Base-by-base conservation (phyloP, 1,140 invertebrate genomes). In the Aphidius ervi region DNA sequence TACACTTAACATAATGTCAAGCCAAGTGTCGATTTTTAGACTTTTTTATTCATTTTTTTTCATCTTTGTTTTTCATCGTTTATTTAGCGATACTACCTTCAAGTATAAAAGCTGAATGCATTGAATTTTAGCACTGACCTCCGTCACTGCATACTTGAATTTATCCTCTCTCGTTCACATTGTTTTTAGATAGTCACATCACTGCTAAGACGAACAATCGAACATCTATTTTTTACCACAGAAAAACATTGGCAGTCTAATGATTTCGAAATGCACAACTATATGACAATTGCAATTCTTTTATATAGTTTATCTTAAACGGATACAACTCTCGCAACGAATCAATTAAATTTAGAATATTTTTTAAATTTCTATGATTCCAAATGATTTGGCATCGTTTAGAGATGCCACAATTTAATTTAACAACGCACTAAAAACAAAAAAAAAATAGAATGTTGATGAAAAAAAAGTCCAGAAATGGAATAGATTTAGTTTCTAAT, bases 341-440 rank as follows among this genome's bases (percentile, higher is more conserved):
- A 56, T 60, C 57, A 76, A 79, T 78, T 78, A 78, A 78, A 79
- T 78, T 80, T 80, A 80, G 78, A 80, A 80, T 80, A 79, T 74
- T 80, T 80, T 80, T 80, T 78, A 78, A 79, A 79, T 79, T 80
- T 78, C 70, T 78, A 69, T 71, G 66, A 80, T 80, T 79, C 78
- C 76, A 75, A 63, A 74, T 77, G 72, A 78, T 80, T 80, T 80
- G 78, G 78, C 77, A 59, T 61, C 57, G 58, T 65, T 37, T 49
- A 31, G 23, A 31, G 2, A 31, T 31, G 23, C 4, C 4, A 31
- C 23, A 3, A 31, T 31, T 31, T 31, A 31, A 31, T 31, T 31
- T 31, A 31, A 16, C 16, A 16, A 16, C 16, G 16, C 16, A 16
- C 0, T 16, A 16, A 16, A 16, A 16, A 16, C 16, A 16, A 16